Evolutionary conservation across 1,140 invertebrate species (phyloP).

Genomic region (Mylabris phalerata): DNA sequence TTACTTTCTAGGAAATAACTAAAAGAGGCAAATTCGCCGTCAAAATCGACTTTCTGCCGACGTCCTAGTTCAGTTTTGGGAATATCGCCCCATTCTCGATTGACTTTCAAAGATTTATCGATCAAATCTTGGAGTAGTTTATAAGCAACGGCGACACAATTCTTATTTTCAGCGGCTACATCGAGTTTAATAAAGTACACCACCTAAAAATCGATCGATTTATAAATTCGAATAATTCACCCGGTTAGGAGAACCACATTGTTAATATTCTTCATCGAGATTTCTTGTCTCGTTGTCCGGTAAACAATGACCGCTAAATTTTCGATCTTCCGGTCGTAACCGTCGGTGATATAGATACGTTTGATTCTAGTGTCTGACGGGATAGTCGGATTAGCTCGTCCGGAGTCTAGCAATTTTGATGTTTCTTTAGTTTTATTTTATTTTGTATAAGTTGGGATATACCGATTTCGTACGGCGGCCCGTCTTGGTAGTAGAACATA

Average conservation of each 20-base stretch:
- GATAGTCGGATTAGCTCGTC: conserved; percentile 43
- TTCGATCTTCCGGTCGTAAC: conserved; percentile 42
- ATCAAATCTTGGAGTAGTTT: conserved; percentile 45
- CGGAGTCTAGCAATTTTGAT: conserved; percentile 42
- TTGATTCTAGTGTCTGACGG: conserved; percentile 40
- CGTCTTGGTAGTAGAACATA: conserved; percentile 48
- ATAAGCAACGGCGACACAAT: conserved; percentile 43
- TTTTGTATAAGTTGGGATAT: conserved; percentile 15
- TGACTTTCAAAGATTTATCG: conserved; percentile 41
- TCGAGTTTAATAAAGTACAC: conserved; percentile 41
- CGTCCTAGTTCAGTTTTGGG: conserved; percentile 43
- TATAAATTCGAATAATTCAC: background rate
- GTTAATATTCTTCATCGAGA: conserved; percentile 48
- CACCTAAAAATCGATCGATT: conserved; percentile 26
- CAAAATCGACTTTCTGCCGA: conserved; percentile 47
- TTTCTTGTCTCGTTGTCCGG: conserved; percentile 42
- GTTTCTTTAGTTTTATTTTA: background rate
- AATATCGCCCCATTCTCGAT: conserved; percentile 50
- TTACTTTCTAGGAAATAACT: conserved; percentile 48
- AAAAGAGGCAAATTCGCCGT: conserved; percentile 49
- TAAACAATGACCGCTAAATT: conserved; percentile 51
- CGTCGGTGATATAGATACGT: conserved; percentile 47
- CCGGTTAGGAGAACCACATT: conserved; percentile 39
- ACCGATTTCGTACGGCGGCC: conserved; percentile 45
- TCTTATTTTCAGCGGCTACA: conserved; percentile 39